Evolutionary conservation across 2,888 invertebrate genomes (phyloP).

Genomic region (Unio delphinus): DNA sequence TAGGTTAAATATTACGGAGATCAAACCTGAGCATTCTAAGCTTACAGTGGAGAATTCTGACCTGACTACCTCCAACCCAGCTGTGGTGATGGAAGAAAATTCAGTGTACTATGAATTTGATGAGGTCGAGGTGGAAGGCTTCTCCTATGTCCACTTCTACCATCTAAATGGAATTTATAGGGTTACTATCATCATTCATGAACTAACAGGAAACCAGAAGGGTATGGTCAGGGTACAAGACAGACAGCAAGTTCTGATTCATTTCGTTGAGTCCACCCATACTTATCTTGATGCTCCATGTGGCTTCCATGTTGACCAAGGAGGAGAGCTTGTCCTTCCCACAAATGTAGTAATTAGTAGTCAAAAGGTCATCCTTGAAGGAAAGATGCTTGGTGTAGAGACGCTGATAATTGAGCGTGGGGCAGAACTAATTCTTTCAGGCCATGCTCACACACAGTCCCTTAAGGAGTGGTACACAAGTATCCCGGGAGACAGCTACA

Average conservation of each 20-base stretch:
- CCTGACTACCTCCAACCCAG: conserved; percentile 45
- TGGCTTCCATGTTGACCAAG: conserved; percentile 52
- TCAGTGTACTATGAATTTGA: conserved; percentile 52
- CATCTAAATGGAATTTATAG: conserved; percentile 36
- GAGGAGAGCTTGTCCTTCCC: conserved; percentile 55
- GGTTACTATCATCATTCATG: conserved; percentile 47
- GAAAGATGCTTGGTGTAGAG: conserved; percentile 50
- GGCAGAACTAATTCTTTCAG: conserved; percentile 39
- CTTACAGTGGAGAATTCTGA: conserved; percentile 46
- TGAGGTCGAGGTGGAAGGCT: conserved; percentile 52
- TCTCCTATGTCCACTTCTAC: conserved; percentile 57
- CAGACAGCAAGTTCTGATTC: conserved; percentile 42
- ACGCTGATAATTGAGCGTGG: conserved; percentile 44
- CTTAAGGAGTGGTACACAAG: conserved; percentile 27
- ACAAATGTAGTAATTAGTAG: conserved; percentile 41
- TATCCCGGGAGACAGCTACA: conserved; percentile 4
- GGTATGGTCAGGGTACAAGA: conserved; percentile 51
- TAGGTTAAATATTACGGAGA: conserved; percentile 38
- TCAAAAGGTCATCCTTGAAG: conserved; percentile 47
- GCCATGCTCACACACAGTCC: conserved; percentile 37
- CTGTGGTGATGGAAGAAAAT: conserved; percentile 51
- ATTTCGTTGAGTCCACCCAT: conserved; percentile 55
- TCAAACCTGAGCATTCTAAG: conserved; percentile 53
- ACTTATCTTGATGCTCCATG: conserved; percentile 58
- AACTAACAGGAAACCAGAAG: conserved; percentile 55